Conservation (phyloP, 1,140 invertebrate genomes). For the Papilio glaucus region DNA sequence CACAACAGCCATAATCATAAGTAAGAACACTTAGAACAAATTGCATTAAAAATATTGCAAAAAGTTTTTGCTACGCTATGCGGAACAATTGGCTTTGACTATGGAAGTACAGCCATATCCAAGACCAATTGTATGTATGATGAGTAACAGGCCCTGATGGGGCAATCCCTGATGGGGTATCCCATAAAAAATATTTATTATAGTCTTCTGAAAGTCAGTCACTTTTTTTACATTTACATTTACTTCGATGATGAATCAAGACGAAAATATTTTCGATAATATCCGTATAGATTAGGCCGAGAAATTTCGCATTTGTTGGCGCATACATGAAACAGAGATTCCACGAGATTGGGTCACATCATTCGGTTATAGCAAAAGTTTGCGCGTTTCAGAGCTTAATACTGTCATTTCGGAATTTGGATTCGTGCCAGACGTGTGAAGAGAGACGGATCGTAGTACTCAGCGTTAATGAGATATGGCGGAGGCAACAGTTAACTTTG, state of each 20-base stretch:
- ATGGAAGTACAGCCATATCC: no score
- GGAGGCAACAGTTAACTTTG: slow-evolving; percentile 13
- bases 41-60: no score
- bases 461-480: slow-evolving; percentile 28
- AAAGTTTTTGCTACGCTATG: no score
- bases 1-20: no score
- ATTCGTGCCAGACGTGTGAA: slow-evolving; percentile 52
- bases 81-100: no score
- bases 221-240: no score
- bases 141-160: no score
- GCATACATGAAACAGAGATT: slow-evolving; percentile 9
- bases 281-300: not conserved
- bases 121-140: no score
- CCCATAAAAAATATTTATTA: no score
- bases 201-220: no score
- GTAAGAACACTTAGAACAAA: no score
- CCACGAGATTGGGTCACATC: slow-evolving; percentile 35
- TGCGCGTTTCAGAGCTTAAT: slow-evolving; percentile 48
- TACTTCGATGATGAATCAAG: not conserved
- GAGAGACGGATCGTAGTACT: slow-evolving; percentile 45
- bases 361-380: slow-evolving; percentile 48
- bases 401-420: slow-evolving; percentile 55
- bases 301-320: slow-evolving; percentile 20
- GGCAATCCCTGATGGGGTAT: no score
- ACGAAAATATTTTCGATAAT: not conserved